phyloP scores from a whole-genome alignment of 1,140 invertebrate genomes.

The Cyphomyrmex costatus region DNA sequence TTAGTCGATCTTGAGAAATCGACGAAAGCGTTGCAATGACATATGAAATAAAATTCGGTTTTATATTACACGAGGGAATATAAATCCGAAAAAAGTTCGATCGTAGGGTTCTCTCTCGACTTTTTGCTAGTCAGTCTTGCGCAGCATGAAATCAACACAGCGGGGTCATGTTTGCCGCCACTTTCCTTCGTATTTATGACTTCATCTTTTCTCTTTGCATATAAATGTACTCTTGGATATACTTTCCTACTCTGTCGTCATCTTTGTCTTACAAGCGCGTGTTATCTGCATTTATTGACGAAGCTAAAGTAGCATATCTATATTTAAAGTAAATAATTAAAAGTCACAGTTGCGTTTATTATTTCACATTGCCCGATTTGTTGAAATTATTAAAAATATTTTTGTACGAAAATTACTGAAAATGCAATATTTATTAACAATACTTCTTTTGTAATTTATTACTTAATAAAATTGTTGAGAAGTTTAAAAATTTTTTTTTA shows the following conservation, averaged over 20 bases:
- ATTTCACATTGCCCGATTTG: not conserved
- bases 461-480: not conserved
- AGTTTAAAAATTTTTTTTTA: not conserved
- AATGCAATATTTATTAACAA: not conserved
- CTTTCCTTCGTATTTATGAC: conserved; percentile 56
- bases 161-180: conserved; percentile 35
- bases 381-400: not conserved
- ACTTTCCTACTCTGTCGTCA: conserved; percentile 5
- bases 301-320: not conserved
- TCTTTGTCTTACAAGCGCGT: not conserved
- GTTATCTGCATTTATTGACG: not conserved
- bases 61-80: conserved; percentile 28
- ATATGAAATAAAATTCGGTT: conserved; percentile 24
- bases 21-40: conserved; percentile 14
- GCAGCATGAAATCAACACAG: conserved; percentile 50
- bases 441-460: not conserved
- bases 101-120: conserved; percentile 25
- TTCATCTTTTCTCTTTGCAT: conserved; percentile 56
- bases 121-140: conserved; percentile 43
- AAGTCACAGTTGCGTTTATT: no score
- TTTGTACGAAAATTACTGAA: not conserved
- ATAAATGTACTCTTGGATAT: conserved; percentile 2
- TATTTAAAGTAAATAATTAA: not conserved
- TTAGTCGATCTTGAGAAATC: conserved; percentile 29
- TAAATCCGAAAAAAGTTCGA: conserved; percentile 25